Conservation (phyloP, 2,797 vertebrate species). For the Glyptemys insculpta region DNA sequence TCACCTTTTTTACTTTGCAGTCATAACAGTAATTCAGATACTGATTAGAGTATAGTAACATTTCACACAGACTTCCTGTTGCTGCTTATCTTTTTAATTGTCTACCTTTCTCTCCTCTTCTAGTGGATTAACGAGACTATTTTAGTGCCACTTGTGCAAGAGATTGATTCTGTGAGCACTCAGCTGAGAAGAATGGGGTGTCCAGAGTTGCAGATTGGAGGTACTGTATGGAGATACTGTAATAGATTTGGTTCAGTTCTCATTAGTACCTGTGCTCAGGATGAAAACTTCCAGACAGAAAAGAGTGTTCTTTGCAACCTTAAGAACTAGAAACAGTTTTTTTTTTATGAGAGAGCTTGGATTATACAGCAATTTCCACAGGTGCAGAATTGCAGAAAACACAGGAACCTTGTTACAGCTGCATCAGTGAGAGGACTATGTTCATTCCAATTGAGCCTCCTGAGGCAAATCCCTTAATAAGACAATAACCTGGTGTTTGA, state of each 20-base stretch:
- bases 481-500: not conserved
- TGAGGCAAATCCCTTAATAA: not conserved
- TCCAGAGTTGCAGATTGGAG: constrained; percentile 96
- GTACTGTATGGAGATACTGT: constrained; percentile 76
- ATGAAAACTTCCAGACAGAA: not conserved
- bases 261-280: not conserved
- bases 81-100: not conserved
- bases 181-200: constrained; percentile 95
- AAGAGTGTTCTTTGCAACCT: not conserved
- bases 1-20: not conserved
- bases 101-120: not conserved
- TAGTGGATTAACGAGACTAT: constrained; percentile 99
- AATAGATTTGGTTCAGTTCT: not conserved
- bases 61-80: not conserved
- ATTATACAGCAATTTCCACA: not conserved
- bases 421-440: not conserved
- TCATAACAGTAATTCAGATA: not conserved
- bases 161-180: constrained; percentile 93
- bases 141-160: constrained; percentile 92
- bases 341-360: not conserved
- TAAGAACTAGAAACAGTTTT: not conserved
- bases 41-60: not conserved
- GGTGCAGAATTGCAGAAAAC: not conserved
- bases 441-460: not conserved
- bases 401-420: not conserved